Evolutionary conservation across 2,113 vertebrate species (phyloP), one percentile per base, ranked within the genome.

Genomic region (Scalopus aquaticus): DNA sequence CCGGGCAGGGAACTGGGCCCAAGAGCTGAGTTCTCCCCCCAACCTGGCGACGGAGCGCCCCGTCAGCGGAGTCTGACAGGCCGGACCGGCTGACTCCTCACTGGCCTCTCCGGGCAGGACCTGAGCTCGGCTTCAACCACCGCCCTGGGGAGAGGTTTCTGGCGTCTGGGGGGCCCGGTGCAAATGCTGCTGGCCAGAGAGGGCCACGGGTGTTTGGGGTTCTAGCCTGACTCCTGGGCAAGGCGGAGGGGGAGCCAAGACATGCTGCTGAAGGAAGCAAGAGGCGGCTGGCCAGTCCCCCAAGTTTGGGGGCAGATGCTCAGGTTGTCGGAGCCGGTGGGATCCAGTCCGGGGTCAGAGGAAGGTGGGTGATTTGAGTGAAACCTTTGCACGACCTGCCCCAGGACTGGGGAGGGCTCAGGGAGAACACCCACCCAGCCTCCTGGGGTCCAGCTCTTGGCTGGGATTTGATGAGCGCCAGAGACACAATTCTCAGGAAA

Each of bases 1-100:
- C 95, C 95, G 65, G 96, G 96, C 93, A 92, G 95, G 96, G 91
- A 96, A 93, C 96, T 73, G 74, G 96, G 95, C 93, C 94, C 91
- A 80, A 90, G 86, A 86, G 88, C 96, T 95, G 58, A 96, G 87
- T 22, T 69, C 49, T 94, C 83, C 87, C 80, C 32, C 74, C 35
- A 81, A 54, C 64, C 88, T 88, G 88, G 89, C 95, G 90, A 74
- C 74, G 69, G 51, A 37, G 44, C 49, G 64, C 24, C 54, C 32
- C 79, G 86, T 95, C 90, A 80, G 84, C 81, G 74, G 76, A 88
- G 85, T 15, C 73, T 78, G 51, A 35, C 2, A 15, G 84, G 7
- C 2, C 0, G 32, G 79, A 60, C 0, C 22, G 2, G 13, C 64
- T 7, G 69, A 93, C 6, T 5, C 35, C 77, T 42, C 0, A 0